Evolutionary conservation across 1,140 invertebrate genomes (phyloP).

Genomic region (Cydia pomonella): DNA sequence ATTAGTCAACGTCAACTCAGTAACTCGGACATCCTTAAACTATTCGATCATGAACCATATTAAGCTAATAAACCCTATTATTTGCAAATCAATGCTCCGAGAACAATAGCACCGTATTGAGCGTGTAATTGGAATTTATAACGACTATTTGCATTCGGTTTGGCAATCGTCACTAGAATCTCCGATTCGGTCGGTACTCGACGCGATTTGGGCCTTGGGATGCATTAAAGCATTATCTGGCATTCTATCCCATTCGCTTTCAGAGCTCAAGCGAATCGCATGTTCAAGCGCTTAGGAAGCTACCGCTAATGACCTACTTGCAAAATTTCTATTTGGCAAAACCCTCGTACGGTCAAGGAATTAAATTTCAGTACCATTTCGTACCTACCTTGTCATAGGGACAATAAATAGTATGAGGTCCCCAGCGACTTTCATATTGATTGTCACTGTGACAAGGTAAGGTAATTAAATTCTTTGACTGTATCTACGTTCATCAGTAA

Average conservation of each 20-base stretch:
- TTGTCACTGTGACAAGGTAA: too few species aligned
- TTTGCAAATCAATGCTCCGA: conserved; percentile 48
- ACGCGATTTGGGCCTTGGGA: conserved; percentile 48
- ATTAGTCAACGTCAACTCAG: background rate
- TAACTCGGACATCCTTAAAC: conserved; percentile 15
- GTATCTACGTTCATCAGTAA: too few species aligned
- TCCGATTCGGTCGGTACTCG: conserved; percentile 15
- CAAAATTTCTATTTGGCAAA: too few species aligned
- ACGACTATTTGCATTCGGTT: conserved; percentile 46
- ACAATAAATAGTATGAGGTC: too few species aligned
- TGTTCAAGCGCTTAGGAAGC: too few species aligned
- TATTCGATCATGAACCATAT: conserved; percentile 40
- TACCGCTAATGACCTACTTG: too few species aligned
- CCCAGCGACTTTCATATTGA: too few species aligned
- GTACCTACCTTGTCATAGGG: too few species aligned
- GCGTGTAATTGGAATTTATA: conserved; percentile 49
- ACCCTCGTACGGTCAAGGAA: too few species aligned
- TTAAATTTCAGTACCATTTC: too few species aligned
- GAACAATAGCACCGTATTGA: conserved; percentile 47
- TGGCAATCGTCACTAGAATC: conserved; percentile 41
- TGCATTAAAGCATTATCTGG: conserved; percentile 46
- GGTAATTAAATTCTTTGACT: too few species aligned
- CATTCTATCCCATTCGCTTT: background rate
- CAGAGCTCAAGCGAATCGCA: too few species aligned
- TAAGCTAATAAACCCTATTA: conserved; percentile 48